phyloP scores from a whole-genome alignment of 2,797 vertebrate species.

The Fratercula arctica region DNA sequence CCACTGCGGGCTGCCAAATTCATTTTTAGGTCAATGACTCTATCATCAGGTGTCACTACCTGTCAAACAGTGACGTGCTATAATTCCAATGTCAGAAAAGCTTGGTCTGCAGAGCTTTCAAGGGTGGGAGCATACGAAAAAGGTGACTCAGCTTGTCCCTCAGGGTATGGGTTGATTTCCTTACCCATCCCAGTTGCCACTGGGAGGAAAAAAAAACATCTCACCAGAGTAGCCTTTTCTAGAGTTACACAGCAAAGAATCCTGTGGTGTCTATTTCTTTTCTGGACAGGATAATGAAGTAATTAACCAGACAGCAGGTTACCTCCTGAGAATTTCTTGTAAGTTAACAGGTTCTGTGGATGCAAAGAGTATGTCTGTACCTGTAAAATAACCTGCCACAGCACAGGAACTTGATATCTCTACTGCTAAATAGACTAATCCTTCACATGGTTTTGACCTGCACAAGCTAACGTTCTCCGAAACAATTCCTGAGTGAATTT shows the following conservation, averaged over 20 bases:
- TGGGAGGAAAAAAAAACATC: background rate
- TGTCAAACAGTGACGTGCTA: background rate
- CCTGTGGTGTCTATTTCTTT: background rate
- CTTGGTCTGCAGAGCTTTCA: slow-evolving; percentile 1
- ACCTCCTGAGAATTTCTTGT: background rate
- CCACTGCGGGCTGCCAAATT: background rate
- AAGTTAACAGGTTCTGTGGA: background rate
- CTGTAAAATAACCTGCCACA: background rate
- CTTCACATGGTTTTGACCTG: background rate
- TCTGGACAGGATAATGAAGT: background rate
- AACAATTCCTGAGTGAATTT: background rate
- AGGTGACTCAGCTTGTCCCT: background rate
- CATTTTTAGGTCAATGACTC: background rate
- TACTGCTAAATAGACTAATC: background rate
- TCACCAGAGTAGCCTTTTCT: background rate
- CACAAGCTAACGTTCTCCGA: background rate
- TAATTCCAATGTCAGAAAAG: background rate
- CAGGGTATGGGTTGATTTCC: background rate
- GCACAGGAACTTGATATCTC: background rate
- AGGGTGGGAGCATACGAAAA: background rate
- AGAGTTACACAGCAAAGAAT: background rate
- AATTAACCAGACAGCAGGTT: background rate
- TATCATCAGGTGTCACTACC: background rate
- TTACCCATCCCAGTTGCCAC: background rate
- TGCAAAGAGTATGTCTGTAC: background rate